phyloP scores from a whole-genome alignment of 2,797 vertebrate species.

The Sebastiscus albofasciatus region DNA sequence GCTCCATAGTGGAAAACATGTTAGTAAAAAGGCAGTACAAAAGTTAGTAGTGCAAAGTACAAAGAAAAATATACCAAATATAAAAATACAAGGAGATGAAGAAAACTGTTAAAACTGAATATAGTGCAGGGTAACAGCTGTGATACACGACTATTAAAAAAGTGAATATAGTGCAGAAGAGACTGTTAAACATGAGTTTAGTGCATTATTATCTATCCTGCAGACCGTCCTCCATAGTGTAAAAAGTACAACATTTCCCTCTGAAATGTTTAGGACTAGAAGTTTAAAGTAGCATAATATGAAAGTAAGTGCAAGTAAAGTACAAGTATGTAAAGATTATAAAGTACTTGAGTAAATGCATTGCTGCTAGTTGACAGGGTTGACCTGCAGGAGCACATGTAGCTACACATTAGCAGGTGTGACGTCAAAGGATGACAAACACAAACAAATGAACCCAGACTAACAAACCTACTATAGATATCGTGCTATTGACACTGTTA shows the following conservation, averaged over 20 bases:
- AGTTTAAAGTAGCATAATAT: neutral
- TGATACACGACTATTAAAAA: too few species aligned
- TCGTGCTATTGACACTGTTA: neutral
- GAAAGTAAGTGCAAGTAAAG: neutral
- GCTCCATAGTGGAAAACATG: too few species aligned
- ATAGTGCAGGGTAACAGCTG: too few species aligned
- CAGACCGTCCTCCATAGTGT: too few species aligned
- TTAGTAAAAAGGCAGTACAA: too few species aligned
- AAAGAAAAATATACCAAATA: too few species aligned
- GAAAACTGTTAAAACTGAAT: too few species aligned
- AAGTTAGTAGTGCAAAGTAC: too few species aligned
- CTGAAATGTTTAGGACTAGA: neutral
- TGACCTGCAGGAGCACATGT: neutral
- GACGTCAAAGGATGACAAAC: neutral
- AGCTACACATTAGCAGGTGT: neutral
- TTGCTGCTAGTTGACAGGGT: neutral
- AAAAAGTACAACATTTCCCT: neutral
- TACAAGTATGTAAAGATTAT: neutral
- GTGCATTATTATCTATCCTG: too few species aligned
- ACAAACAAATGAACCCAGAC: neutral
- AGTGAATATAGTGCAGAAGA: too few species aligned
- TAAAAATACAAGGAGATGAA: too few species aligned
- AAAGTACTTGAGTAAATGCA: neutral
- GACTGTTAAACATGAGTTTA: too few species aligned
- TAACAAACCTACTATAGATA: fast-evolving